These are phyloP conservation scores for Pecten maximus DNA, from an alignment of 2,888 invertebrate species.

Conservation along the genomic window DNA sequence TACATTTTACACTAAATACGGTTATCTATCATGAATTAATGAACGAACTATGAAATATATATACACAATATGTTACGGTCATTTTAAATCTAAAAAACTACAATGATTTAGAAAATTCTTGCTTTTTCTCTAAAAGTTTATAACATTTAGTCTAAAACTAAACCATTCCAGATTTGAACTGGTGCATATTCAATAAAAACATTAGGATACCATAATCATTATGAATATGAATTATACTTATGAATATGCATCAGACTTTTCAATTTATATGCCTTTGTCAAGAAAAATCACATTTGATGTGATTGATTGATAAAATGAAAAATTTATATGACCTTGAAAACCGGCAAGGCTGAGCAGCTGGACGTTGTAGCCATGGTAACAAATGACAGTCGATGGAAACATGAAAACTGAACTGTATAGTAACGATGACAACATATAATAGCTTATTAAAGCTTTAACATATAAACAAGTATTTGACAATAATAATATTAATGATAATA, in stretches of 20 bases:
- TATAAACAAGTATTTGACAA: conserved; percentile 20
- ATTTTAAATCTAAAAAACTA: background rate
- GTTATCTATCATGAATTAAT: background rate
- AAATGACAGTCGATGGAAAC: background rate
- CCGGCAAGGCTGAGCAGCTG: conserved; percentile 57
- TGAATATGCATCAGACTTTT: conserved; percentile 29
- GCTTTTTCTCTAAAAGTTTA: background rate
- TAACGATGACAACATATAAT: background rate
- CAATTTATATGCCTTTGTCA: conserved; percentile 14
- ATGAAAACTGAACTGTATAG: background rate
- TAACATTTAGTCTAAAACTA: conserved; percentile 10
- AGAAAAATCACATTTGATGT: conserved; percentile 30
- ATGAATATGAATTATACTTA: background rate
- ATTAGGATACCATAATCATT: background rate
- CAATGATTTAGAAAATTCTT: background rate
- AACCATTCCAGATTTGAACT: background rate
- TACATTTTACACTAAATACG: conserved; percentile 8
- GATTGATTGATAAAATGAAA: background rate
- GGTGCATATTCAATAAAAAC: background rate
- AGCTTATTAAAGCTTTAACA: conserved; percentile 26
- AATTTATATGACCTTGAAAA: conserved; percentile 44
- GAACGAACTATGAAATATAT: background rate
- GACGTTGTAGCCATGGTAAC: conserved; percentile 50
- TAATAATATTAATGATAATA: background rate
- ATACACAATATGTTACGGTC: background rate